Evolutionary conservation across 2,888 invertebrate genomes (phyloP).

Genomic region (Tuta absoluta): DNA sequence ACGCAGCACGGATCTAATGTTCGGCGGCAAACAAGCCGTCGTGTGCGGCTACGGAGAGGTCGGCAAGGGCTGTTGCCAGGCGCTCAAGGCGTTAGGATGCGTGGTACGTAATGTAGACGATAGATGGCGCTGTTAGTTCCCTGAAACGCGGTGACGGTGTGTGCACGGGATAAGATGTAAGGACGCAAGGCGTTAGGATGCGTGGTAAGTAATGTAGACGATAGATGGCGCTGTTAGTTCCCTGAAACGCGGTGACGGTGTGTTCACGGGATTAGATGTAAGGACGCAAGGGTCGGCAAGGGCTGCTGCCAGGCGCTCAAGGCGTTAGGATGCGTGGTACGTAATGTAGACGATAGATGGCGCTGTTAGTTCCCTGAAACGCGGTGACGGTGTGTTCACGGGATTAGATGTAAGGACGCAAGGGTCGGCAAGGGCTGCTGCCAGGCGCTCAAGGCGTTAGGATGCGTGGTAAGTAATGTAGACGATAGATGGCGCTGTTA

Average conservation of each 20-base stretch:
- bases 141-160: slow-evolving; percentile 88
- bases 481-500: too few relatives aligned
- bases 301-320: slow-evolving; percentile 97
- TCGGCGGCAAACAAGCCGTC: slow-evolving; percentile 98
- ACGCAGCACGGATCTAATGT: slow-evolving; percentile 97
- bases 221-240: background rate
- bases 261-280: too few relatives aligned
- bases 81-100: slow-evolving; percentile 95
- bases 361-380: slow-evolving; percentile 55
- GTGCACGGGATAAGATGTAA: too few relatives aligned
- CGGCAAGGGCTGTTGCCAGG: slow-evolving; percentile 98
- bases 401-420: slow-evolving; percentile 96
- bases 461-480: slow-evolving; percentile 89
- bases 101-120: slow-evolving; percentile 85
- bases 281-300: slow-evolving; percentile 97
- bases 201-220: slow-evolving; percentile 84
- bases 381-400: too few relatives aligned
- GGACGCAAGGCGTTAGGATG: slow-evolving; percentile 96
- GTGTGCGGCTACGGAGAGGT: slow-evolving; percentile 99
- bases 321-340: slow-evolving; percentile 96
- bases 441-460: slow-evolving; percentile 95
- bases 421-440: slow-evolving; percentile 91
- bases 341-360: slow-evolving; percentile 43
- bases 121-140: background rate
- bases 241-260: slow-evolving; percentile 82